Evolutionary conservation across 2,888 invertebrate species (phyloP).

Genomic region (Heliothis peltigera): DNA sequence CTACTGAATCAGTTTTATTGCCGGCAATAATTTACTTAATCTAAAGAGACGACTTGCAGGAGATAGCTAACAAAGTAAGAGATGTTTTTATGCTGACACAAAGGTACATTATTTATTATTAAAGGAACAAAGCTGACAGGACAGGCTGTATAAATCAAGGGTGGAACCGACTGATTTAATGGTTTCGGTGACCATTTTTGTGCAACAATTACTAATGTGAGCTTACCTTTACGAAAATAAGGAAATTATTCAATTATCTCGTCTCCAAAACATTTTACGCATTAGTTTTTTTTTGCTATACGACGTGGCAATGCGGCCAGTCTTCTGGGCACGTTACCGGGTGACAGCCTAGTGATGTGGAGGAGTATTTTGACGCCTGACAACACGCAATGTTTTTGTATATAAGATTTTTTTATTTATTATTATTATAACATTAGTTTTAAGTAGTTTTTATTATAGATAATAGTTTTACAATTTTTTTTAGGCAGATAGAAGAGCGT

Average conservation of each 20-base stretch:
- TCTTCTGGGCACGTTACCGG: too few relatives aligned
- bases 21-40: constrained; percentile 60
- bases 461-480: too few relatives aligned
- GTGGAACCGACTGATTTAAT: constrained; percentile 44
- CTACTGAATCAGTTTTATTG: constrained; percentile 63
- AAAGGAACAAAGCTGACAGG: constrained; percentile 50
- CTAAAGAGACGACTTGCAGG: constrained; percentile 49
- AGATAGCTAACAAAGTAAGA: constrained; percentile 41
- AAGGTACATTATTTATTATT: constrained; percentile 55
- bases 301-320: too few relatives aligned
- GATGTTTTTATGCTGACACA: constrained; percentile 48
- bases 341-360: too few relatives aligned
- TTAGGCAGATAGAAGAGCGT: too few relatives aligned
- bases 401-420: too few relatives aligned
- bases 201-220: constrained; percentile 22
- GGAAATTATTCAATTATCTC: constrained; percentile 13
- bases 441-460: too few relatives aligned
- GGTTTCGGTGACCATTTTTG: constrained; percentile 26
- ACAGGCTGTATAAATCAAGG: constrained; percentile 58
- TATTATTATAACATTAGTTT: too few relatives aligned
- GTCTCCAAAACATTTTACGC: constrained; percentile 20
- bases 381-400: too few relatives aligned
- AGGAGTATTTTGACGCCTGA: too few relatives aligned
- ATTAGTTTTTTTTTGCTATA: constrained; percentile 6
- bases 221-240: constrained; percentile 13